Evolutionary conservation across 2,797 vertebrate genomes (phyloP), one percentile per base, ranked within the genome.

Genomic region (Acrossocheilus fasciatus): DNA sequence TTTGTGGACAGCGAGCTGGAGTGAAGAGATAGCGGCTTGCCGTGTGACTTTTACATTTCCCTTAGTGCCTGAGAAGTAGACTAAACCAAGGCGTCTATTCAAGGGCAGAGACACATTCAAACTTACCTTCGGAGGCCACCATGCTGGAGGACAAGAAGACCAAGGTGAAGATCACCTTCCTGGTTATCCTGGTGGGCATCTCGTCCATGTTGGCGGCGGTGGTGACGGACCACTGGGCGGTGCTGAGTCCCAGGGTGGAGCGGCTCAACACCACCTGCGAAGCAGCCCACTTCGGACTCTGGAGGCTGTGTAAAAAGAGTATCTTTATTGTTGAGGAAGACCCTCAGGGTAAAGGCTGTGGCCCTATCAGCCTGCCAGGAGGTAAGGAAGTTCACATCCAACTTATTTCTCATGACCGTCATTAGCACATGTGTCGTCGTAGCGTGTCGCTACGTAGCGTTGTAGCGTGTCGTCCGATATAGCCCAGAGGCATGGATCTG

Each of bases 181-280:
- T 95, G 73, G 94, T 97, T 81, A 96, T 98, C 81, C 75, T 98
- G 87, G 94, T 96, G 43, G 98, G 98, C 5, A 89, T 97, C 90
- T 95, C 96, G 18, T 92, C 98, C 81, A 97, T 98, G 94, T 92
- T 97, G 75, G 95, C 95, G 0, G 98, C 98, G 0, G 95, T 99
- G 70, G 97, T 97, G 91, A 99, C 96, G 0, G 98, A 99, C 93
- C 96, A 98, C 93, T 99, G 98, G 98, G 98, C 98, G 0, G 96
- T 98, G 84, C 96, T 99, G 89, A 98, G 96, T 92, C 97, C 97
- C 50, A 95, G 92, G 34, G 93, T 97, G 91, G 95, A 96, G 88
- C 83, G 91, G 1, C 93, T 95, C 87, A 97, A 97, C 0, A 88
- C 91, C 52, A 97, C 96, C 88, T 99, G 98, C 0, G 96, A 98